phyloP scores from a whole-genome alignment of 2,113 vertebrate genomes.

The Gallinago media region DNA sequence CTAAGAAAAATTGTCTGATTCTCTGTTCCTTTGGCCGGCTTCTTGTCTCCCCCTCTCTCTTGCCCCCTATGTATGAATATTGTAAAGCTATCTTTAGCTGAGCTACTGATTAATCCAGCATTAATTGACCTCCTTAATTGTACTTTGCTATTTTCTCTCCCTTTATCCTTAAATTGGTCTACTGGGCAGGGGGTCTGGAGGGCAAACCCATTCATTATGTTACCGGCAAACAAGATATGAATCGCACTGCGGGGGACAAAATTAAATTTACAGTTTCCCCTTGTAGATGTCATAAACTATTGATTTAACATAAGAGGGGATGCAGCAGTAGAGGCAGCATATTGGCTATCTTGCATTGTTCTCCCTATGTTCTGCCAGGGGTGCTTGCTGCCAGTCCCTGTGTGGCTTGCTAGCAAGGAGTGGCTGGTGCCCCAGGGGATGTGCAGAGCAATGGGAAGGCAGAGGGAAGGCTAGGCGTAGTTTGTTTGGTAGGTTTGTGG shows the following conservation, averaged over 20 bases:
- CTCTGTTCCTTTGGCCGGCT: slow-evolving; percentile 13
- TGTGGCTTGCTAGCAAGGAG: neutral
- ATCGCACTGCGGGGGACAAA: slow-evolving; percentile 78
- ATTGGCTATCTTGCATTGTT: neutral
- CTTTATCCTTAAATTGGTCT: slow-evolving; percentile 78
- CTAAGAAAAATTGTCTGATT: neutral
- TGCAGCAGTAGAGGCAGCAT: slow-evolving; percentile 40
- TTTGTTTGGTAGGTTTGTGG: neutral
- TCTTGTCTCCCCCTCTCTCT: neutral
- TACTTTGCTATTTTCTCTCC: slow-evolving; percentile 73
- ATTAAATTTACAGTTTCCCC: slow-evolving; percentile 84
- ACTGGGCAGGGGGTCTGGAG: slow-evolving; percentile 75
- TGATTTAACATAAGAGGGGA: slow-evolving; percentile 79
- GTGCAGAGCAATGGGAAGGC: neutral
- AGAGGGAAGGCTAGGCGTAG: neutral
- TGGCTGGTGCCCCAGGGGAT: neutral
- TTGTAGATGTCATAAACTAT: slow-evolving; percentile 83
- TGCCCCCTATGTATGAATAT: neutral
- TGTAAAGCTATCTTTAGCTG: slow-evolving; percentile 61
- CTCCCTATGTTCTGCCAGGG: neutral
- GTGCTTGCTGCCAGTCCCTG: neutral
- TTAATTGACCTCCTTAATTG: slow-evolving; percentile 75
- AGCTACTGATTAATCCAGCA: slow-evolving; percentile 72
- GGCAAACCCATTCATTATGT: slow-evolving; percentile 82
- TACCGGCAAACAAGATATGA: slow-evolving; percentile 79